Percentiles rank a stretch among this genome's conserved stretches.
Evolutionary conservation across 2,888 invertebrate genomes (phyloP).

Genomic region (Phortica okadai): DNA sequence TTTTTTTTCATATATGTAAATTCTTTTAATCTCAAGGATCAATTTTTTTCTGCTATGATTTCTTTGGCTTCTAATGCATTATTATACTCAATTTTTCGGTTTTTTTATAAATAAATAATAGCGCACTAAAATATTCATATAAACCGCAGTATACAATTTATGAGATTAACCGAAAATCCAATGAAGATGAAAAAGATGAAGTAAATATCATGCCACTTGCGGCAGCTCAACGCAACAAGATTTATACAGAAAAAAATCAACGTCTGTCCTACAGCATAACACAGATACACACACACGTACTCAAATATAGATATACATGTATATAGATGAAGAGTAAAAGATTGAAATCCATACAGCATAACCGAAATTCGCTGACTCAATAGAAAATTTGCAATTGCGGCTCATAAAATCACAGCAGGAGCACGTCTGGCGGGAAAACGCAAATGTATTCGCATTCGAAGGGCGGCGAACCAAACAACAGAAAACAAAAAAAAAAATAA

Average conservation of each 20-base stretch:
- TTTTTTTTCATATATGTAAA: too few species aligned
- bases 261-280: background rate
- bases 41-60: background rate
- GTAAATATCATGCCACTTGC: background rate
- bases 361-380: slow-evolving; percentile 67
- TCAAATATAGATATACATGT: background rate
- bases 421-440: slow-evolving; percentile 60
- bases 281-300: background rate
- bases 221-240: background rate
- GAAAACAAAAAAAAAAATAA: background rate
- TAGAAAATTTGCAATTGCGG: slow-evolving; percentile 73
- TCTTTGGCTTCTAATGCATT: background rate
- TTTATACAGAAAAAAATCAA: background rate
- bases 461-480: slow-evolving; percentile 14
- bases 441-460: background rate
- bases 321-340: background rate
- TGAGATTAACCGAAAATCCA: slow-evolving; percentile 2
- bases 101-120: background rate
- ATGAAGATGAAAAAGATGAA: background rate
- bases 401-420: slow-evolving; percentile 75
- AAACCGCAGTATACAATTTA: background rate
- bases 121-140: background rate
- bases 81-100: too few species aligned
- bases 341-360: slow-evolving; percentile 27
- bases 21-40: too few species aligned